Percentiles rank a stretch among this genome's conserved stretches.
phyloP scores from a whole-genome alignment of 2,113 vertebrate species.

The Poecile atricapillus region DNA sequence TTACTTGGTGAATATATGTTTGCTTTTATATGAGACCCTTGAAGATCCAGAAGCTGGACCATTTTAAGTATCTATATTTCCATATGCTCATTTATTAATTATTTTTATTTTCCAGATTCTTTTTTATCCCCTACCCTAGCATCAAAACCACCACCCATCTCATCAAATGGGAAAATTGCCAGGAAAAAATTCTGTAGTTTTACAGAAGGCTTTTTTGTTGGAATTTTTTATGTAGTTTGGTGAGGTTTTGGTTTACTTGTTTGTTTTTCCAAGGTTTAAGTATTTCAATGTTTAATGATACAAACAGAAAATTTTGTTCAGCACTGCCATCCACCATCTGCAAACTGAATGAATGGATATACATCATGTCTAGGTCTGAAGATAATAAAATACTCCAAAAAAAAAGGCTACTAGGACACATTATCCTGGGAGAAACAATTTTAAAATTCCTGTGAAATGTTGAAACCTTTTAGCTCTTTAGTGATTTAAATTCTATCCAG shows the following conservation, averaged over 20 bases:
- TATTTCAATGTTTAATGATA: slow-evolving; percentile 4
- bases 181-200: slow-evolving; percentile 3
- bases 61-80: background rate
- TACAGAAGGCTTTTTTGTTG: background rate
- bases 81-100: slow-evolving; percentile 25
- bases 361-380: background rate
- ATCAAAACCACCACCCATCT: background rate
- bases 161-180: slow-evolving; percentile 9
- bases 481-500: background rate
- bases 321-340: background rate
- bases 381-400: background rate
- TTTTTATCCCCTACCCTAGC: background rate
- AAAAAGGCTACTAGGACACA: background rate
- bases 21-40: background rate
- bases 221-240: background rate
- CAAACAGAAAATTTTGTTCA: background rate
- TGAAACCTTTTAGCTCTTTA: background rate
- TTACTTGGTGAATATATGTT: background rate
- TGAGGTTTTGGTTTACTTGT: background rate
- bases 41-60: background rate
- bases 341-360: background rate
- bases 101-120: background rate
- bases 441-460: background rate
- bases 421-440: background rate
- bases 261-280: background rate